A percentile compares a stretch with the other conserved stretches of the same genome.
These are phyloP conservation scores for Forbesichthys agassizii DNA, from an alignment of 2,113 vertebrate species.

Conservation along the genomic window DNA sequence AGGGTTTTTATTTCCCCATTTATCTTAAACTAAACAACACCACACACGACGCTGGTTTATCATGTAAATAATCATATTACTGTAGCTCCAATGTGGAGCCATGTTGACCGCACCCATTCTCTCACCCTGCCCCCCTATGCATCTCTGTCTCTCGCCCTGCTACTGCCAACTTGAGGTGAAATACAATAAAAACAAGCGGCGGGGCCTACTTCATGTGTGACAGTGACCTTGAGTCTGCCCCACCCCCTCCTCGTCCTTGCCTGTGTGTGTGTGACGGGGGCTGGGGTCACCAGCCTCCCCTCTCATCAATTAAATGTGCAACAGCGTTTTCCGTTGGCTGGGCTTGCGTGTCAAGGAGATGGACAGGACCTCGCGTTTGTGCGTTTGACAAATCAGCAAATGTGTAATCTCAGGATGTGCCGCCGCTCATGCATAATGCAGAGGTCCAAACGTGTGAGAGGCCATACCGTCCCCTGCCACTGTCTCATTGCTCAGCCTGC, in stretches of 20 bases:
- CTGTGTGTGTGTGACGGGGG: slow-evolving; percentile 30
- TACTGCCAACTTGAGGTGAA: slow-evolving; percentile 61
- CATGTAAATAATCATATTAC: too few species aligned
- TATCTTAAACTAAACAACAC: too few species aligned
- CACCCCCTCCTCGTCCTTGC: slow-evolving; percentile 8
- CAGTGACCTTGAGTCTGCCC: slow-evolving; percentile 66
- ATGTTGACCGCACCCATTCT: not conserved
- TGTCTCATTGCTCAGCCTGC: too few species aligned
- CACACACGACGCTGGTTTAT: too few species aligned
- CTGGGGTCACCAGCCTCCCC: slow-evolving; percentile 62
- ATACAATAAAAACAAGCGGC: slow-evolving; percentile 56
- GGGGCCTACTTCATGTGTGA: slow-evolving; percentile 45
- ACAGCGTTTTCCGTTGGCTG: slow-evolving; percentile 78
- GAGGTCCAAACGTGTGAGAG: slow-evolving; percentile 45
- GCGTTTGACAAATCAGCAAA: slow-evolving; percentile 92
- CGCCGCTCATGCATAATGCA: slow-evolving; percentile 87
- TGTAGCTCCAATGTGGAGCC: too few species aligned
- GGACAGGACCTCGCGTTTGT: slow-evolving; percentile 82
- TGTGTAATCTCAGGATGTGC: slow-evolving; percentile 87
- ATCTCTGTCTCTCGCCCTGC: slow-evolving; percentile 44
- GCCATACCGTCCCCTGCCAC: slow-evolving; percentile 42
- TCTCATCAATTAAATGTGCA: slow-evolving; percentile 81
- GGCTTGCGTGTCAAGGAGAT: slow-evolving; percentile 84
- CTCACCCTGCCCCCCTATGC: slow-evolving; percentile 30
- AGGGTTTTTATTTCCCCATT: too few species aligned